Percentiles rank a stretch among this genome's conserved stretches.
Conservation (phyloP, 2,797 vertebrate species). For the Natrix natrix region DNA sequence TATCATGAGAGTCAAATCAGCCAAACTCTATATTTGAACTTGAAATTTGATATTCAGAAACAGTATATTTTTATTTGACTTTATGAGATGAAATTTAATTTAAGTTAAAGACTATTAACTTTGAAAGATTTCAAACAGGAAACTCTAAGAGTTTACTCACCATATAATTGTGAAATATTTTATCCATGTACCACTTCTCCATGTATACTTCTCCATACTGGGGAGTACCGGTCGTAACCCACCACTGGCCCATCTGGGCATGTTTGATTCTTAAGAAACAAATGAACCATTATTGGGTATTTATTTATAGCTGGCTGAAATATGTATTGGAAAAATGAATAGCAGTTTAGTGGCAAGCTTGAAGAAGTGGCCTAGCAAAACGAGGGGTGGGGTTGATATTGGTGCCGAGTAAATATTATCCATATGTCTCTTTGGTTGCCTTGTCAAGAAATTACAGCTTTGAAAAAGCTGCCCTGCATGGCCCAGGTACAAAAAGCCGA, state of each 20-base stretch:
- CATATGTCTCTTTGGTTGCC: conserved; percentile 28
- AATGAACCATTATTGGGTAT: neutral
- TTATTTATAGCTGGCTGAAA: conserved; percentile 25
- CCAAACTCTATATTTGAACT: neutral
- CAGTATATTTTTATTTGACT: neutral
- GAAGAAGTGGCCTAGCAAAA: neutral
- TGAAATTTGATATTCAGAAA: neutral
- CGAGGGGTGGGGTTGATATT: neutral
- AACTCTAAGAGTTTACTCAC: neutral
- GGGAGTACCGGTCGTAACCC: too few species aligned
- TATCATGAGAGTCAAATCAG: neutral
- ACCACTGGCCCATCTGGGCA: too few species aligned
- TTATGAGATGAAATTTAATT: neutral
- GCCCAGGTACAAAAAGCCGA: conserved; percentile 45
- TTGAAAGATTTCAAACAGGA: neutral
- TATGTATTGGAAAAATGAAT: conserved; percentile 17
- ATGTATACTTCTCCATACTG: too few species aligned
- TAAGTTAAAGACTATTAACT: neutral
- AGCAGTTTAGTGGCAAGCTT: conserved; percentile 26
- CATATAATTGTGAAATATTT: neutral
- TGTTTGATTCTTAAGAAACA: conserved; percentile 24
- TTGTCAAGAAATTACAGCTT: conserved; percentile 42
- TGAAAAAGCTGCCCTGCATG: conserved; percentile 43
- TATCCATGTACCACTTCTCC: too few species aligned
- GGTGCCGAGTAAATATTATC: conserved; percentile 17